Evolutionary conservation across 2,113 vertebrate genomes (phyloP).

Genomic region (Megaceryle maxima): DNA sequence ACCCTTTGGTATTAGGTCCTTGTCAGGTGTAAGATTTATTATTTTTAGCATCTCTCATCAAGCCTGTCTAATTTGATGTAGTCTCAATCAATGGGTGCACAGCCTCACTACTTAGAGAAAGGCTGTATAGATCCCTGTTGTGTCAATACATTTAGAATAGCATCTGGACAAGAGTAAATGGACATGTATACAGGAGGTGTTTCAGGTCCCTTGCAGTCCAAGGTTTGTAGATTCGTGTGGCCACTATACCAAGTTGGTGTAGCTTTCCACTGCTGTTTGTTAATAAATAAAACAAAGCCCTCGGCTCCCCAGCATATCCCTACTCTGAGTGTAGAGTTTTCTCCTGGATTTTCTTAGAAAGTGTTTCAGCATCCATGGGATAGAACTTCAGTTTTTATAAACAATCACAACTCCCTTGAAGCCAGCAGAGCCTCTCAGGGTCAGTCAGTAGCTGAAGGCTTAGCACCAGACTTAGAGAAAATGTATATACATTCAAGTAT

Average conservation of each 20-base stretch:
- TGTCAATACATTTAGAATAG: neutral
- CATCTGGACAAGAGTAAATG: neutral
- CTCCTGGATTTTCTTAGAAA: neutral
- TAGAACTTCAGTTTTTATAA: neutral
- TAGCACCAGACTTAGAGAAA: neutral
- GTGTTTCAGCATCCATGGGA: neutral
- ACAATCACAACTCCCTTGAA: neutral
- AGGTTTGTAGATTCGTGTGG: neutral
- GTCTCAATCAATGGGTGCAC: neutral
- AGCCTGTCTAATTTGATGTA: neutral
- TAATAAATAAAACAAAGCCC: neutral
- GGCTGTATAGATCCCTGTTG: neutral
- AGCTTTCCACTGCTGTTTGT: neutral
- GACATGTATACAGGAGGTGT: neutral
- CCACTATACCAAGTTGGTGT: neutral
- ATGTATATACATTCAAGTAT: fast-evolving
- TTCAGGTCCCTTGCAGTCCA: neutral
- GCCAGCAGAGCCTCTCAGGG: neutral
- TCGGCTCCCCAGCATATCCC: neutral
- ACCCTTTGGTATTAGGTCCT: neutral
- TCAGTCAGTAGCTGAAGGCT: neutral
- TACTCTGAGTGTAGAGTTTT: neutral
- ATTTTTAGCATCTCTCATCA: neutral
- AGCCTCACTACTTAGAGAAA: neutral
- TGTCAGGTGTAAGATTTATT: neutral